Base-by-base conservation (phyloP, 2,113 vertebrate species). In the Oreochromis spilurus region DNA sequence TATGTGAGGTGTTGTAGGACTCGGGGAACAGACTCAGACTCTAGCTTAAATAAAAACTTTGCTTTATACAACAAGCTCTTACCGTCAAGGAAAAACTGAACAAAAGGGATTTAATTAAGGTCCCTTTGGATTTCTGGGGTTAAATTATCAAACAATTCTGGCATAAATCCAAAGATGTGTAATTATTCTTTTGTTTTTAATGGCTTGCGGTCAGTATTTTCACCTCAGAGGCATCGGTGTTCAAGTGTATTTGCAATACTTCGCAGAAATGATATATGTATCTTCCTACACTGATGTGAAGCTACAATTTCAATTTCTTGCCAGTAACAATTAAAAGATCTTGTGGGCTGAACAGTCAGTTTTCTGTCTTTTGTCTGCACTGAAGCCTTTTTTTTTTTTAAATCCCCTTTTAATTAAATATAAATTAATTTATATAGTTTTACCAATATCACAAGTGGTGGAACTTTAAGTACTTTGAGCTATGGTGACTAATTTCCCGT, bases 71-170 rank as follows among this genome's bases (percentile, higher is more conserved):
- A 40, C 11, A 9, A 24, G 62, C 7, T 40, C 24, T 24, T 40
- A 70, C 3, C 24, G 36, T 70, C 3, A 24, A 67, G 43, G n/a
- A 70, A 43, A 70, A 70, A 70, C 36, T 70, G 36, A 9, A 70
- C 14, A 16, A 40, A 7, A 2, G 11, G 36, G 36, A 43, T 70
- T 43, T 13, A 70, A 70, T 14, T 40, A 43, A 16, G n/a, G 65
- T 70, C 36, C 65, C 36, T 70, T 40, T 40, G n/a, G 36, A 14
- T 70, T 43, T 24, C 4, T 67, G n/a, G 4, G 7, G 11, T 40
- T 67, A 67, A 40, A 67, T 67, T 67, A 40, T 67, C 7, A 0
- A 21, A 0, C 7, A 40, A 67, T 67, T 21, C 62, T 40, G 36
- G 11, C 36, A 67, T 40, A 40, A 40, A 67, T 67, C 36, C 0